Evolutionary conservation across 2,888 invertebrate genomes (phyloP), one percentile per base, ranked within the genome.

Genomic region (Phragmatobia fuliginosa): DNA sequence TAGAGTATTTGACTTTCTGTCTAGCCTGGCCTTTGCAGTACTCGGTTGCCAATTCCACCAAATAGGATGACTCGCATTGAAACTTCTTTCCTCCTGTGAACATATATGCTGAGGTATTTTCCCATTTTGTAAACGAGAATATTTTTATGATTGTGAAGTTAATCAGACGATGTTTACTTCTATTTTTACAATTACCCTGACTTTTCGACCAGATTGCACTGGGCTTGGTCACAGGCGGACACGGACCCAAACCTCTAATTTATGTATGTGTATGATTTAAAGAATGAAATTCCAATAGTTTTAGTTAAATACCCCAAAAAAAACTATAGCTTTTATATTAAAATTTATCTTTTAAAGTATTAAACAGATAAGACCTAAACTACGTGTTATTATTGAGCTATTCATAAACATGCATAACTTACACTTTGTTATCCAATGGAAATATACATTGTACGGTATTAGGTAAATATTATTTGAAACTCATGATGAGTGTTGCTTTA

Each of bases 11-110:
- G 79, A 73, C 66, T 77, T 79, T 73, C 70, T 71, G 73, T 76
- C 79, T 81, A 74, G 75, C 65, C 56, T 61, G 59, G 67, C 75
- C 76, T 78, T 79, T 74, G 56, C 68, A 78, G 81, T 81, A 77
- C 82, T 83, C 82, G 80, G 82, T 81, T 85, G 77, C 84, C 86
- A 85, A 87, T 87, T 86, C 84, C 79, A 75, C 72, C 79, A 83
- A 85, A 87, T 87, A 80, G 84, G 80, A 83, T 82, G 71, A 72
- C 77, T 75, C 70, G 73, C 78, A 77, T 79, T 33, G 71, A 72
- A 77, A 73, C 75, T 77, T 78, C 78, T 80, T 69, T 66, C 62
- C 65, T 66, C 1, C 41, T 72, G 70, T 69, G 66, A 70, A 68
- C 64, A 68, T 52, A 68, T 32, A 71, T 52, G 66, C 63, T 66